phyloP scores from a whole-genome alignment of 1,140 invertebrate genomes.

The Pollicipes pollicipes region DNA sequence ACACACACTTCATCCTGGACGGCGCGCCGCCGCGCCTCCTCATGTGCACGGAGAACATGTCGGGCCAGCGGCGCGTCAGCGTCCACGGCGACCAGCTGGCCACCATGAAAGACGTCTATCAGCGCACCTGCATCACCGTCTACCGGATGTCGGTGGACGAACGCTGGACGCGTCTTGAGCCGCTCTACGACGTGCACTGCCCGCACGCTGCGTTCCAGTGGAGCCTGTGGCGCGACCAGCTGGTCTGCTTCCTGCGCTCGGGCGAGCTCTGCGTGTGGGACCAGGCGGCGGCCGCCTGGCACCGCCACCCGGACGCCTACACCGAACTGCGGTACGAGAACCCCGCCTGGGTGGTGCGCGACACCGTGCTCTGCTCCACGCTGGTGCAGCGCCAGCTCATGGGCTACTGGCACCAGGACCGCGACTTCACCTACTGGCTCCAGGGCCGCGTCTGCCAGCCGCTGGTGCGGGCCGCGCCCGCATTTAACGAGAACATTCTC shows the following conservation, averaged over 20 bases:
- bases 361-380: neutral
- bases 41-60: neutral
- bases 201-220: neutral
- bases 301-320: neutral
- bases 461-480: neutral
- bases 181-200: neutral
- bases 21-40: neutral
- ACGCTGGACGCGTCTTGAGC: neutral
- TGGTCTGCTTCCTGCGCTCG: neutral
- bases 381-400: neutral
- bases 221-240: neutral
- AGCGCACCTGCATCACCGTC: neutral
- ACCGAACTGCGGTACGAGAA: neutral
- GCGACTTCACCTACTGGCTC: neutral
- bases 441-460: neutral
- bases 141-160: neutral
- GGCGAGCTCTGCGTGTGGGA: neutral
- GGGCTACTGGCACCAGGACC: neutral
- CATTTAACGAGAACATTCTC: neutral
- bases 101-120: neutral
- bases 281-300: neutral
- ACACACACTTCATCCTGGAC: neutral
- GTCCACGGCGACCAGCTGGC: neutral
- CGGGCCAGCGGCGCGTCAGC: neutral
- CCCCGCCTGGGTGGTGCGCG: neutral